Evolutionary conservation across 2,888 invertebrate species (phyloP).

Genomic region (Lasioglossum pauxillum): DNA sequence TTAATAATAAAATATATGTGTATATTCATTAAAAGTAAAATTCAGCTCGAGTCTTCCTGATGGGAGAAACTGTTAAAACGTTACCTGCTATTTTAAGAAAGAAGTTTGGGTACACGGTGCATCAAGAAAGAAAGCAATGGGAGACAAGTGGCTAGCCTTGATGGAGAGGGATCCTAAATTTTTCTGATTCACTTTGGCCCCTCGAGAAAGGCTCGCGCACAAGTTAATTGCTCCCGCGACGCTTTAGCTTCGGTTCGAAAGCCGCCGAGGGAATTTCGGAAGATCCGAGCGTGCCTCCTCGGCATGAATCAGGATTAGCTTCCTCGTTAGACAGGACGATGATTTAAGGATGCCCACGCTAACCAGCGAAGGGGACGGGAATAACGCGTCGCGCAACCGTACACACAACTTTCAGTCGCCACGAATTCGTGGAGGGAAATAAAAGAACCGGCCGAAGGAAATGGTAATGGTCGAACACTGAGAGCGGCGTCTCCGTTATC

Average conservation of each 20-base stretch:
- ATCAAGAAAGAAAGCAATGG: not conserved
- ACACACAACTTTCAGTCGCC: slow-evolving; percentile 45
- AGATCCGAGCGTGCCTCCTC: slow-evolving; percentile 52
- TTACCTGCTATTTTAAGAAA: not conserved
- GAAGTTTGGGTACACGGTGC: not conserved
- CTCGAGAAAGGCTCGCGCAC: not conserved
- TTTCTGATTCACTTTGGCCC: slow-evolving; percentile 1
- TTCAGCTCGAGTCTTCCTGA: too few relatives aligned
- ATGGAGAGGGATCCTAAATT: not conserved
- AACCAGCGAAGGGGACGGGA: slow-evolving; percentile 36
- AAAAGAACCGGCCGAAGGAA: slow-evolving; percentile 57
- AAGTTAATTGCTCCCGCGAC: slow-evolving; percentile 42
- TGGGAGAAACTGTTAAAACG: not conserved
- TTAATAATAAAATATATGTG: too few relatives aligned
- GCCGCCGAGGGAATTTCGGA: slow-evolving; percentile 13
- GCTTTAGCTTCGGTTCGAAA: slow-evolving; percentile 17
- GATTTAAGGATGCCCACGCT: slow-evolving; percentile 76
- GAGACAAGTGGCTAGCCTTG: not conserved
- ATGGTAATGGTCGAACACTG: slow-evolving; percentile 59
- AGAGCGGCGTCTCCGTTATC: slow-evolving; percentile 73
- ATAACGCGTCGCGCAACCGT: slow-evolving; percentile 46
- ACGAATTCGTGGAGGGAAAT: slow-evolving; percentile 50
- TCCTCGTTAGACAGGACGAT: slow-evolving; percentile 75
- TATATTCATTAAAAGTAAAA: too few relatives aligned
- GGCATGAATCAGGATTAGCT: slow-evolving; percentile 80